Percentiles rank a stretch among this genome's conserved stretches.
Conservation (phyloP, 2,888 invertebrate genomes). For the Chorisops tibialis region DNA sequence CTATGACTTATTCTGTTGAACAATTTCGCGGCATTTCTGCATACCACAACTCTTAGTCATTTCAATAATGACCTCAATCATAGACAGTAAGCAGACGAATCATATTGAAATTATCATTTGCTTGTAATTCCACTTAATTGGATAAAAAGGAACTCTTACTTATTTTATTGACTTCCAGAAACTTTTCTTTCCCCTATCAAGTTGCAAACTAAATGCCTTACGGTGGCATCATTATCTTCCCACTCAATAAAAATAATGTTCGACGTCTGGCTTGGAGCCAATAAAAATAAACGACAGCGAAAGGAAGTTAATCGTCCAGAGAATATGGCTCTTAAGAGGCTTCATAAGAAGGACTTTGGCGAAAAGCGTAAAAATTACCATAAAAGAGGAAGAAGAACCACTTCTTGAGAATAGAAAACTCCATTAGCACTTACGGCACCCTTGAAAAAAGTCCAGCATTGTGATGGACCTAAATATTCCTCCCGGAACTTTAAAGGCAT, state of each 20-base stretch:
- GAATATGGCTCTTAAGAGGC: neutral
- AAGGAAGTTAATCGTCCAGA: conserved; percentile 11
- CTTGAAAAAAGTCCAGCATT: conserved; percentile 19
- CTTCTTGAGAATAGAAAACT: conserved; percentile 11
- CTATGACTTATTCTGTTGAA: too few relatives aligned
- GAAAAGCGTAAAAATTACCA: conserved; percentile 14
- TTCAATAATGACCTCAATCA: too few relatives aligned
- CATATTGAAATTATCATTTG: too few relatives aligned
- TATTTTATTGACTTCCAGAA: too few relatives aligned
- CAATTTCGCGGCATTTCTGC: too few relatives aligned
- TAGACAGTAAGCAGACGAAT: too few relatives aligned
- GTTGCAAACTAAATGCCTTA: neutral
- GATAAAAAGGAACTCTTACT: too few relatives aligned
- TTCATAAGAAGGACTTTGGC: neutral
- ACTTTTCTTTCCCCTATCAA: too few relatives aligned
- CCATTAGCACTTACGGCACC: conserved; percentile 21
- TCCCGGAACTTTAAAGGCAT: conserved; percentile 1
- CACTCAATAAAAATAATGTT: conserved; percentile 16
- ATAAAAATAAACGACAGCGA: conserved; percentile 1
- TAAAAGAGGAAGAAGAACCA: conserved; percentile 18
- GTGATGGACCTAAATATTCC: conserved; percentile 15
- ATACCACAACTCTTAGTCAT: too few relatives aligned
- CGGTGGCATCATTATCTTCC: conserved; percentile 9
- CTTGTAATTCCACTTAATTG: too few relatives aligned
- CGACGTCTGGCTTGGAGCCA: conserved; percentile 2